These are phyloP conservation scores for Parnassius apollo DNA, from an alignment of 2,888 invertebrate genomes.

Conservation along the genomic window DNA sequence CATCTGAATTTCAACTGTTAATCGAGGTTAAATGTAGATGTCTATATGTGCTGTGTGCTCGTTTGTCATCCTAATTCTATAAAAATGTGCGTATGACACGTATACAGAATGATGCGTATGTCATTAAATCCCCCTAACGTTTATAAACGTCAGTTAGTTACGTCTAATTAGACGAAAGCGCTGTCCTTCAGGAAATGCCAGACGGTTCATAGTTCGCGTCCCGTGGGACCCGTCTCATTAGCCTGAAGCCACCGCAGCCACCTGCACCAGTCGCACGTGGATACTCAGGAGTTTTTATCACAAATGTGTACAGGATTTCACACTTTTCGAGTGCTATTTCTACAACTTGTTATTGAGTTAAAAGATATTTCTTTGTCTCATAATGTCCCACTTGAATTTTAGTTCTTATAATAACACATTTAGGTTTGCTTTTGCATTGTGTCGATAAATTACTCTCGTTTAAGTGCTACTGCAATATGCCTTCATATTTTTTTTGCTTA, in stretches of 20 bases:
- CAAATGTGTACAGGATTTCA: conserved; percentile 50
- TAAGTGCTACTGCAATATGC: too few relatives aligned
- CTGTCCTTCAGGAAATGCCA: conserved; percentile 56
- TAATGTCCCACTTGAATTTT: background rate
- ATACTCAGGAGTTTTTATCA: conserved; percentile 47
- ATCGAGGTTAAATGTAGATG: too few relatives aligned
- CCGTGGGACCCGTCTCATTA: conserved; percentile 61
- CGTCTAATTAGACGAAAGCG: conserved; percentile 45
- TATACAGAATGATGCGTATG: too few relatives aligned
- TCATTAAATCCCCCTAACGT: conserved; percentile 1
- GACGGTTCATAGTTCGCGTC: conserved; percentile 58
- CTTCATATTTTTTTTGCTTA: too few relatives aligned
- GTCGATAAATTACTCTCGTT: background rate
- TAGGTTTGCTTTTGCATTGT: background rate
- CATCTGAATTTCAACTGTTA: too few relatives aligned
- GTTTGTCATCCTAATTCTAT: too few relatives aligned
- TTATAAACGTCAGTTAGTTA: conserved; percentile 43
- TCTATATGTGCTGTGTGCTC: too few relatives aligned
- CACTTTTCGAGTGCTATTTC: conserved; percentile 51
- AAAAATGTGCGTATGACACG: too few relatives aligned
- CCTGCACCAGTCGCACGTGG: conserved; percentile 59
- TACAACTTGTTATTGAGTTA: conserved; percentile 45
- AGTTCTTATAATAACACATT: background rate
- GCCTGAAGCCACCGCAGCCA: conserved; percentile 41
- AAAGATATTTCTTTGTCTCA: background rate